phyloP scores from a whole-genome alignment of 1,140 invertebrate species.

The Gryllus bimaculatus region DNA sequence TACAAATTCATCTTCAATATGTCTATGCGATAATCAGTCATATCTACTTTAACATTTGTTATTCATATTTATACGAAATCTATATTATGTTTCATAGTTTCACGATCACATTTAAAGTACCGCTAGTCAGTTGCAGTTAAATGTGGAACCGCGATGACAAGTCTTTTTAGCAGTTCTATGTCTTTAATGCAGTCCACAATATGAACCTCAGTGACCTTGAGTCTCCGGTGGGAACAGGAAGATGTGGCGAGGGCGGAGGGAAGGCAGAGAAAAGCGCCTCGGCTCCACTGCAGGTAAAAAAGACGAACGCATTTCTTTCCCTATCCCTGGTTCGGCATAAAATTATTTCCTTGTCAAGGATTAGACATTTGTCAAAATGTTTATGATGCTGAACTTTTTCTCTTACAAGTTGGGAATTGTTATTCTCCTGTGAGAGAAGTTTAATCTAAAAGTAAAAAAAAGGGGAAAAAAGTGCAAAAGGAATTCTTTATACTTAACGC shows the following conservation, averaged over 20 bases:
- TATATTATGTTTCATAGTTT: too few species aligned
- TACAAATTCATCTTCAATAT: too few species aligned
- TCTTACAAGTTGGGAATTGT: neutral
- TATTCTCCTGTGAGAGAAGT: neutral
- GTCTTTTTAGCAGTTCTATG: neutral
- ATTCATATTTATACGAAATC: too few species aligned
- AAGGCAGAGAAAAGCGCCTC: too few species aligned
- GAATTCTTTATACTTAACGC: neutral
- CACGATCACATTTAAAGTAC: neutral
- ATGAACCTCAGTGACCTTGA: neutral
- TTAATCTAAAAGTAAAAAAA: neutral
- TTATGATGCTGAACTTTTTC: neutral
- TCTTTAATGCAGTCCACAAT: neutral
- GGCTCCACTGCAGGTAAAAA: neutral
- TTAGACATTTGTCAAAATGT: neutral
- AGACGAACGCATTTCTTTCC: neutral
- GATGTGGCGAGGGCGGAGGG: neutral
- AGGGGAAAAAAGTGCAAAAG: neutral
- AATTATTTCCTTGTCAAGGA: neutral
- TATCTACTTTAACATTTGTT: too few species aligned
- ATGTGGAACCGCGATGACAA: neutral
- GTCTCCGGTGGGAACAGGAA: neutral
- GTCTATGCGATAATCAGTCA: too few species aligned
- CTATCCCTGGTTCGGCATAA: neutral
- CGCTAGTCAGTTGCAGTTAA: neutral